These are phyloP conservation scores for Triplophysa dalaica DNA, from an alignment of 2,113 vertebrate genomes.

Conservation along the genomic window DNA sequence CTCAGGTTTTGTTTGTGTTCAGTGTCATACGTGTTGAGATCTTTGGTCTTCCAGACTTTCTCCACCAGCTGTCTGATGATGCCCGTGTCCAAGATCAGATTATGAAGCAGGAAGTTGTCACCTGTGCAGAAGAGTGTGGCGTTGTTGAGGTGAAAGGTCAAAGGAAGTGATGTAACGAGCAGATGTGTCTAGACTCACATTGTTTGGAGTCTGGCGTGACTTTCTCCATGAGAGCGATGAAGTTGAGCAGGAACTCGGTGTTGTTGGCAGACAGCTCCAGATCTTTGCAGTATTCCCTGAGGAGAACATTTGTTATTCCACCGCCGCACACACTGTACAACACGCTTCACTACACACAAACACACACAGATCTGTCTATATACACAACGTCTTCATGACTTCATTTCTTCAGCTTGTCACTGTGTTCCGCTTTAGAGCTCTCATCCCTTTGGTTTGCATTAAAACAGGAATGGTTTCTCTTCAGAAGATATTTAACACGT, in stretches of 20 bases:
- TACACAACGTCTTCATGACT: no score
- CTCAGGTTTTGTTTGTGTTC: background rate
- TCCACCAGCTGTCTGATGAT: constrained; percentile 94
- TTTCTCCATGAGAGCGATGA: constrained; percentile 98
- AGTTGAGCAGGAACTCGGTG: constrained; percentile 98
- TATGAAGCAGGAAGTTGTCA: constrained; percentile 94
- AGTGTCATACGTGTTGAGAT: constrained; percentile 87
- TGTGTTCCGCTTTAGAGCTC: no score
- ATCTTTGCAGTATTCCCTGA: constrained; percentile 98
- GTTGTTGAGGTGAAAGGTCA: background rate
- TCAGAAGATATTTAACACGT: no score
- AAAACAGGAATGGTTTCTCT: no score
- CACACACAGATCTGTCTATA: background rate
- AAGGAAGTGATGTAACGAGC: background rate
- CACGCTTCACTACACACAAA: background rate
- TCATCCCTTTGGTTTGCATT: no score
- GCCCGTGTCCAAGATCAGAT: constrained; percentile 95
- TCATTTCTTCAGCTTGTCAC: no score
- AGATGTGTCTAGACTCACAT: constrained; percentile 80
- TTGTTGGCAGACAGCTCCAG: constrained; percentile 97
- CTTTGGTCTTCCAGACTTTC: constrained; percentile 93
- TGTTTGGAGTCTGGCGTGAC: constrained; percentile 98
- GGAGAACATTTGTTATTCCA: constrained; percentile 57
- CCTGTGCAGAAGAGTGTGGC: constrained; percentile 65
- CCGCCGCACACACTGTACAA: background rate